phyloP scores from a whole-genome alignment of 2,797 vertebrate genomes.

The Poecilia gillii region DNA sequence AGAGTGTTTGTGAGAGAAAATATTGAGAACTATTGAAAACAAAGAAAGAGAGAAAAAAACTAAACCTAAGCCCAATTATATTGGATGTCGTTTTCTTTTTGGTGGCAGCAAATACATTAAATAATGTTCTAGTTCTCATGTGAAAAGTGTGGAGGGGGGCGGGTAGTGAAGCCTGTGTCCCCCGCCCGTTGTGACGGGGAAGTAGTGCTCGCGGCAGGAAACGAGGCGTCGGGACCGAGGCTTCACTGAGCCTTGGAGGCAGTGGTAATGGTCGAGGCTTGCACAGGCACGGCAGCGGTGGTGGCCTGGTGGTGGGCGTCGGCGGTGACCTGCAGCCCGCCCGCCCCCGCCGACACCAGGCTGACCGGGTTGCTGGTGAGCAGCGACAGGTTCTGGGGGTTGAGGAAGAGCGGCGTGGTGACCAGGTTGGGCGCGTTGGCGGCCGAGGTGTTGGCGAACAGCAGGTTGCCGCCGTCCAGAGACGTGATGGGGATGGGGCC shows the following conservation, averaged over 20 bases:
- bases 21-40: constrained; percentile 35
- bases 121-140: constrained; percentile 72
- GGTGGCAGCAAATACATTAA: constrained; percentile 84
- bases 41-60: constrained; percentile 17
- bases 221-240: constrained; percentile 50
- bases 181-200: constrained; percentile 37
- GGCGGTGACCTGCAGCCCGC: constrained; percentile 89
- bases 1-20: constrained; percentile 56
- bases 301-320: constrained; percentile 91
- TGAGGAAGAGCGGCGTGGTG: constrained; percentile 96
- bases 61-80: constrained; percentile 62
- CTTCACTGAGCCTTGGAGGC: constrained; percentile 99
- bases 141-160: constrained; percentile 45
- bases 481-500: constrained; percentile 97
- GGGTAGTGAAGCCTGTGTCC: constrained; percentile 61
- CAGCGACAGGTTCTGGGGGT: constrained; percentile 98
- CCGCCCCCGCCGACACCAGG: constrained; percentile 91
- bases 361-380: constrained; percentile 99
- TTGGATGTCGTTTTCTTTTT: constrained; percentile 79
- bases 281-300: constrained; percentile 83
- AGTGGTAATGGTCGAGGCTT: constrained; percentile 93
- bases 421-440: constrained; percentile 89
- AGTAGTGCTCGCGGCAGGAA: constrained; percentile 61
- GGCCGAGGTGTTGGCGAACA: constrained; percentile 90
- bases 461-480: constrained; percentile 93